These are phyloP conservation scores for Loripinus fragilis DNA, from an alignment of 2,888 invertebrate genomes.

Conservation along the genomic window DNA sequence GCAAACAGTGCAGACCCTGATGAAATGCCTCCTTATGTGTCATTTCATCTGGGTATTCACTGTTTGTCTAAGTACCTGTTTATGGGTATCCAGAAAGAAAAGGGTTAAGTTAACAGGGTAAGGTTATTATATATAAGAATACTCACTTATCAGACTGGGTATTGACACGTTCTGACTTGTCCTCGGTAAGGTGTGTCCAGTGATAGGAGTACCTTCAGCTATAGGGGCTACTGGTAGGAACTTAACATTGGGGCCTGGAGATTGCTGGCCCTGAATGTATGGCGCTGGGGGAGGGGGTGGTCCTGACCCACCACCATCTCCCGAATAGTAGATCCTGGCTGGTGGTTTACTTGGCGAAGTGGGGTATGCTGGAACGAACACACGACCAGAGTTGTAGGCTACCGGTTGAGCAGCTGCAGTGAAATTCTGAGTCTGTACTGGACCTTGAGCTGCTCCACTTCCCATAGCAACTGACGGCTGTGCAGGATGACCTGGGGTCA, in stretches of 20 bases:
- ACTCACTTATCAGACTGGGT: constrained; percentile 77
- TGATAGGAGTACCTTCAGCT: constrained; percentile 74
- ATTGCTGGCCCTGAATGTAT: constrained; percentile 42
- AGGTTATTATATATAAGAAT: too few species aligned
- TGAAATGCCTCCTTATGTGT: too few species aligned
- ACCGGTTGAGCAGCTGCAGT: constrained; percentile 56
- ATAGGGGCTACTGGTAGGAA: constrained; percentile 69
- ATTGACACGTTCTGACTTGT: constrained; percentile 54
- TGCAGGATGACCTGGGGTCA: constrained; percentile 41
- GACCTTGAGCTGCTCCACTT: neutral
- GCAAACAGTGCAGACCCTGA: too few species aligned
- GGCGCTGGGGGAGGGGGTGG: constrained; percentile 46
- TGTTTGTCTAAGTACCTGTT: too few species aligned
- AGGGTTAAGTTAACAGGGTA: too few species aligned
- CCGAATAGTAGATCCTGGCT: constrained; percentile 61
- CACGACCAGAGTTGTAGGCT: constrained; percentile 59
- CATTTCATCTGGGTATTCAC: too few species aligned
- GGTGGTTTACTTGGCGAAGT: constrained; percentile 58
- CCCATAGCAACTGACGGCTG: constrained; percentile 54
- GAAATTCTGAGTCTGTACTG: constrained; percentile 44
- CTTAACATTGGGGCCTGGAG: constrained; percentile 51
- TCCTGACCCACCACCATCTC: constrained; percentile 46
- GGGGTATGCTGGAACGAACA: constrained; percentile 63
- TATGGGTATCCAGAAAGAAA: too few species aligned
- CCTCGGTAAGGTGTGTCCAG: constrained; percentile 52